These are phyloP conservation scores for Antennarius striatus DNA, from an alignment of 2,113 vertebrate genomes.

Conservation along the genomic window DNA sequence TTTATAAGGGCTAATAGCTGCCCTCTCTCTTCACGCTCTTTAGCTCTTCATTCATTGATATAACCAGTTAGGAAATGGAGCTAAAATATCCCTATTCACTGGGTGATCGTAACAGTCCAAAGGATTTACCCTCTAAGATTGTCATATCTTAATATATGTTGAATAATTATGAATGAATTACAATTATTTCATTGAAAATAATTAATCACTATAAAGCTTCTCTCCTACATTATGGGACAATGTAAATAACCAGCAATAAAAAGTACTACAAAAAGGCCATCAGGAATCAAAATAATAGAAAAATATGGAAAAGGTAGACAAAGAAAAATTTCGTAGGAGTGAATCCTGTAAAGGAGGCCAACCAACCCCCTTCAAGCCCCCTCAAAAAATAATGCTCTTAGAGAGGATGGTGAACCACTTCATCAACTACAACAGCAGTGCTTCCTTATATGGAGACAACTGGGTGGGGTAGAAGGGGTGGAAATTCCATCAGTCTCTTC, in stretches of 20 bases:
- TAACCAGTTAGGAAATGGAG: slow-evolving; percentile 62
- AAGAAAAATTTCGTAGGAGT: slow-evolving; percentile 37
- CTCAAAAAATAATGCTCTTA: slow-evolving; percentile 38
- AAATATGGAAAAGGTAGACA: slow-evolving; percentile 29
- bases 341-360: slow-evolving; percentile 50
- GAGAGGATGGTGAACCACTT: slow-evolving; percentile 51
- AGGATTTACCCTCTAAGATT: slow-evolving; percentile 54
- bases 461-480: slow-evolving; percentile 24
- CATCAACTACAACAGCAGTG: slow-evolving; percentile 38
- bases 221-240: not conserved
- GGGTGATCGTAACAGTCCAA: slow-evolving; percentile 53
- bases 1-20: slow-evolving; percentile 55
- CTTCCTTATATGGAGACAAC: slow-evolving; percentile 38
- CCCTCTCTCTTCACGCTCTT: slow-evolving; percentile 56
- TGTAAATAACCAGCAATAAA: slow-evolving; percentile 10
- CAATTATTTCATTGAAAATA: no score
- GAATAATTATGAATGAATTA: no score
- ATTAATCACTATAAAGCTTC: no score
- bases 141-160: not conserved
- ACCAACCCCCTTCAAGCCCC: slow-evolving; percentile 36
- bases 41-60: slow-evolving; percentile 63
- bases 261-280: slow-evolving; percentile 26
- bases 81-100: slow-evolving; percentile 67
- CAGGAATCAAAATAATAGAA: slow-evolving; percentile 1
- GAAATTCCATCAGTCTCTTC: slow-evolving; percentile 55